Evolutionary conservation across 1,140 invertebrate species (phyloP), one percentile per base, ranked within the genome.

Genomic region (Calliphora vicina): DNA sequence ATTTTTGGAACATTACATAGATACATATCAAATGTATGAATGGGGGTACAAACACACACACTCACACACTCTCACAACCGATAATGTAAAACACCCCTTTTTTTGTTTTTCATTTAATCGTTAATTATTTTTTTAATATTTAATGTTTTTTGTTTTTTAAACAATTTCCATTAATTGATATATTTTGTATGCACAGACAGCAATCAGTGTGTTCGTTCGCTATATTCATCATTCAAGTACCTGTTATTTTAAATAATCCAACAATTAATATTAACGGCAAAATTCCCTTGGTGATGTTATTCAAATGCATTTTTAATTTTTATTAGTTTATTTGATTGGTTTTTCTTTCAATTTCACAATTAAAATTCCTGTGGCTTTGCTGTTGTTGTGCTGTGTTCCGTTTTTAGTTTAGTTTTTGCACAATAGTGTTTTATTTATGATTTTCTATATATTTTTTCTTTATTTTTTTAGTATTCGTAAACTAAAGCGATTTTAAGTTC

Each of bases 251-350:
- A 20, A 78, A 20, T 35, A 78, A 78, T n/a, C 74, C 74, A 42
- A 78, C 74, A 43, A 78, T 78, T 4, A 78, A 78, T 20, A 78
- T 13, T 23, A 78, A 45, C 10, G 74, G 42, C 74, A 78, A 78
- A 20, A 78, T 42, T 43, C n/a, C n/a, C 9, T 42, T 78, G 23
- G n/a, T 43, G 17, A 78, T 43, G n/a, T 78, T 78, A 45, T 78
- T 42, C n/a, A 78, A 78, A 78, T 78, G 35, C 74, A 78, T 78
- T 78, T 78, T 78, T 43, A n/a, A 17, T 15, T 73, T n/a, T 29
- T 20, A 13, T 76, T 35, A 42, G 12, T 76, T 42, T n/a, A n/a
- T 35, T 42, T n/a, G 12, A 76, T 73, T 73, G 15, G 1, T 73
- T 35, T 73, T 73, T 25, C 17, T 73, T 76, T 35, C 17, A 76